phyloP scores from a whole-genome alignment of 2,113 vertebrate species.

The Lagopus leucura region DNA sequence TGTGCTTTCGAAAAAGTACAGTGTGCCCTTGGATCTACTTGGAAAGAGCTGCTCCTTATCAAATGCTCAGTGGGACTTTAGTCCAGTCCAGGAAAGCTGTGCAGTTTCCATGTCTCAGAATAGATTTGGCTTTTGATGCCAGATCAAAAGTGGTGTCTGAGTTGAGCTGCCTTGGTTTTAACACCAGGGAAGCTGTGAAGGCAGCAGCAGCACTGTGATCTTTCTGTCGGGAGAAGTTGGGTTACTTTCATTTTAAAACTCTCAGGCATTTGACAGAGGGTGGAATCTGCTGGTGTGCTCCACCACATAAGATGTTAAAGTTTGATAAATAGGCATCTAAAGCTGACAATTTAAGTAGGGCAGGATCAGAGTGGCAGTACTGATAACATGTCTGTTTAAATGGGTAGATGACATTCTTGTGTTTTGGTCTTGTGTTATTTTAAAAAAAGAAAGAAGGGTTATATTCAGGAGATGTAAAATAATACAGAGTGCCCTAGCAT shows the following conservation, averaged over 20 bases:
- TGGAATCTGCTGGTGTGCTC: not conserved
- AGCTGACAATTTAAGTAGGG: not conserved
- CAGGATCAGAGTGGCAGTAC: not conserved
- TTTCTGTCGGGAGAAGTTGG: not conserved
- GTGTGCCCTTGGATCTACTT: not conserved
- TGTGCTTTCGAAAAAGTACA: not conserved
- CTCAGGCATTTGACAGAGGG: not conserved
- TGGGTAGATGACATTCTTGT: not conserved
- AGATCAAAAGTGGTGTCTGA: not conserved
- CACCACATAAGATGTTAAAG: not conserved
- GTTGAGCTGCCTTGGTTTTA: not conserved
- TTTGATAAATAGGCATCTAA: not conserved
- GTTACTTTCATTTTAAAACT: not conserved
- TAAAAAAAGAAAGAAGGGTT: not conserved
- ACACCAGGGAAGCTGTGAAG: not conserved
- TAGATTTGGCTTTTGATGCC: not conserved
- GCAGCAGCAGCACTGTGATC: not conserved
- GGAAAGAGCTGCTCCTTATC: not conserved
- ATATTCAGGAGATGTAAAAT: not conserved
- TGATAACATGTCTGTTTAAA: not conserved
- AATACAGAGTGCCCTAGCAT: not conserved
- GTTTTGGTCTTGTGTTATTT: not conserved
- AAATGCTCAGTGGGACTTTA: not conserved
- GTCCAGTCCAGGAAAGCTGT: not conserved
- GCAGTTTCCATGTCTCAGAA: not conserved